Conservation (phyloP, 1,140 invertebrate genomes). For the Drosophila repletoides region DNA sequence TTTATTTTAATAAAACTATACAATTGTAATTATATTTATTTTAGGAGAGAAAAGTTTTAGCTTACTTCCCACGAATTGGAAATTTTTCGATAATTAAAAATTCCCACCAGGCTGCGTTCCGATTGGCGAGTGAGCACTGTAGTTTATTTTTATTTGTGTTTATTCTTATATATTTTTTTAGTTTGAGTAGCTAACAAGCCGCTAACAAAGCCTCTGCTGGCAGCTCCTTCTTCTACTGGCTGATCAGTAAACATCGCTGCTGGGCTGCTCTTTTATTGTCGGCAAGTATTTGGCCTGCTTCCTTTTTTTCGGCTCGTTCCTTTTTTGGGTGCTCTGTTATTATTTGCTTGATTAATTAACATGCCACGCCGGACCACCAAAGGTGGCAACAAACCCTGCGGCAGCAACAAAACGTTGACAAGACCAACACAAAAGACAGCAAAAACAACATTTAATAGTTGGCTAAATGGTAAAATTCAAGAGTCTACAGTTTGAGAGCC, state of each 20-base stretch:
- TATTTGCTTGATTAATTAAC: conserved; percentile 78
- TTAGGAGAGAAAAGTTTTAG: no score
- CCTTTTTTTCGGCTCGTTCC: conserved; percentile 40
- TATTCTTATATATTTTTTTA: conserved; percentile 16
- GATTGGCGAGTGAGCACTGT: not conserved
- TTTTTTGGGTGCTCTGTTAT: conserved; percentile 46
- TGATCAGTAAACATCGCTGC: conserved; percentile 44
- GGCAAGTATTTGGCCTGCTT: conserved; percentile 63
- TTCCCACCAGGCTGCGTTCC: not conserved
- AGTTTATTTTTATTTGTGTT: conserved; percentile 14
- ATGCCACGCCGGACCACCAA: conserved; percentile 66
- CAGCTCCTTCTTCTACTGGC: conserved; percentile 33
- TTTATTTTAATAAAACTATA: no score
- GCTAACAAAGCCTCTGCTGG: conserved; percentile 61
- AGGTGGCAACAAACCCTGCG: conserved; percentile 33
- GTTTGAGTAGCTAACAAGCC: conserved; percentile 59
- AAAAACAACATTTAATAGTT: not conserved
- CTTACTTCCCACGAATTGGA: no score
- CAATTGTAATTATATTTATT: no score
- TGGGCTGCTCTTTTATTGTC: conserved; percentile 58
- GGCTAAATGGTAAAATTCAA: not conserved
- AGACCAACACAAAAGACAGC: conserved; percentile 35
- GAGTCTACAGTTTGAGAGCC: conserved; percentile 13
- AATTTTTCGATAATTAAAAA: no score
- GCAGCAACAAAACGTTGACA: conserved; percentile 35